Conservation (phyloP, 1,140 invertebrate genomes). For the Colletes latitarsis region DNA sequence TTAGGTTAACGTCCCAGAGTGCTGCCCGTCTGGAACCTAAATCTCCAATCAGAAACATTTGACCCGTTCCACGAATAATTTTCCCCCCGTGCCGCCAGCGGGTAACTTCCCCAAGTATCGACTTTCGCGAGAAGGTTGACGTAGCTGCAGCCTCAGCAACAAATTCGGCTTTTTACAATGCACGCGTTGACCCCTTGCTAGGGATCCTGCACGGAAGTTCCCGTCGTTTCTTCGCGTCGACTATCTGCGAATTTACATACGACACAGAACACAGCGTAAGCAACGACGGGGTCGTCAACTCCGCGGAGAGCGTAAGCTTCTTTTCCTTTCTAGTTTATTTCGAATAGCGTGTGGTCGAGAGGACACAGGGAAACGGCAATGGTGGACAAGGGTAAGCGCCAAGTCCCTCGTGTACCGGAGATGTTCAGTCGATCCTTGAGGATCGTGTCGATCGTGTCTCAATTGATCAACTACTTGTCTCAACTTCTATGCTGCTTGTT, state of each 20-base stretch:
- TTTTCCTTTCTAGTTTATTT: slow-evolving; percentile 12
- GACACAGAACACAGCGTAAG: not conserved
- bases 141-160: not conserved
- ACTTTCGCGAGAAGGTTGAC: slow-evolving; percentile 20
- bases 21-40: not conserved
- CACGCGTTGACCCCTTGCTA: slow-evolving; percentile 13
- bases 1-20: no score
- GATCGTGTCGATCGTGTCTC: slow-evolving; percentile 21
- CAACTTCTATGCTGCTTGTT: not conserved
- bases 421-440: not conserved
- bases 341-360: not conserved
- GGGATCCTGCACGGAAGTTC: slow-evolving; percentile 30
- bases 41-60: not conserved
- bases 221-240: slow-evolving; percentile 18
- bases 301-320: not conserved
- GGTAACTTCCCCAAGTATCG: slow-evolving; percentile 13
- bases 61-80: not conserved
- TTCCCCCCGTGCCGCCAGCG: not conserved
- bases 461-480: slow-evolving; percentile 5
- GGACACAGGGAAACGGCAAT: not conserved
- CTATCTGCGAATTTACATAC: slow-evolving; percentile 15
- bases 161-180: slow-evolving; percentile 47
- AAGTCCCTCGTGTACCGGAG: not conserved
- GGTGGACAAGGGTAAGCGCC: slow-evolving; percentile 2
- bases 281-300: slow-evolving; percentile 14